Evolutionary conservation across 2,797 vertebrate genomes (phyloP).

Genomic region (Geotrypetes seraphini): DNA sequence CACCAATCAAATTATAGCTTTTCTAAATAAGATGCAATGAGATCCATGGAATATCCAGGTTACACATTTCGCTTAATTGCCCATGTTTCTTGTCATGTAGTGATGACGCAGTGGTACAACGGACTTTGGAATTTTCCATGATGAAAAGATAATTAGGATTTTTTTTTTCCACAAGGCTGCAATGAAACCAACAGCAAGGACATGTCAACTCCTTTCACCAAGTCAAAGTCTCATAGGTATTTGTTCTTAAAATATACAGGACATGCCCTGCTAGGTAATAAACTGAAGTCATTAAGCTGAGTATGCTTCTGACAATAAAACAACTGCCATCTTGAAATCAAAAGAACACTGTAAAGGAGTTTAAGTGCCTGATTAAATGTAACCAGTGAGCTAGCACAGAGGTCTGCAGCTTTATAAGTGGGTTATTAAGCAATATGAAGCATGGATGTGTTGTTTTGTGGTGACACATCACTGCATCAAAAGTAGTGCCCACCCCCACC

Average conservation of each 20-base stretch:
- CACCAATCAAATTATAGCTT: constrained; percentile 97
- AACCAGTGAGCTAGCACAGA: constrained; percentile 13
- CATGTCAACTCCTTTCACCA: constrained; percentile 60
- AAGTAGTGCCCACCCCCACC: too few species aligned
- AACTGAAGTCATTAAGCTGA: constrained; percentile 53
- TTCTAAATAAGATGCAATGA: constrained; percentile 84
- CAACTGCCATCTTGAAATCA: constrained; percentile 32
- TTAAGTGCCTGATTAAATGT: constrained; percentile 30
- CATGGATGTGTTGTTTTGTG: too few species aligned
- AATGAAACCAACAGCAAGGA: constrained; percentile 63
- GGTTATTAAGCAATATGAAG: too few species aligned
- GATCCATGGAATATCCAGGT: constrained; percentile 73
- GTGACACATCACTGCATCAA: too few species aligned
- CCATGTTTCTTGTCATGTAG: constrained; percentile 68
- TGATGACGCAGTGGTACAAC: constrained; percentile 74
- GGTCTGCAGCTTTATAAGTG: too few species aligned
- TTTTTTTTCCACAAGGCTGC: constrained; percentile 65
- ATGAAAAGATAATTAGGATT: constrained; percentile 90
- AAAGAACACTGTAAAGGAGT: constrained; percentile 44
- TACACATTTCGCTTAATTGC: constrained; percentile 79
- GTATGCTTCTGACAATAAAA: constrained; percentile 45
- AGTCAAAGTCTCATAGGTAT: constrained; percentile 55
- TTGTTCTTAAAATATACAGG: constrained; percentile 57
- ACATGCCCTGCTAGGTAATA: constrained; percentile 56
- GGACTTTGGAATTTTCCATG: constrained; percentile 74